Base-by-base conservation (phyloP, 2,888 invertebrate species). In the Rotaria macrura region DNA sequence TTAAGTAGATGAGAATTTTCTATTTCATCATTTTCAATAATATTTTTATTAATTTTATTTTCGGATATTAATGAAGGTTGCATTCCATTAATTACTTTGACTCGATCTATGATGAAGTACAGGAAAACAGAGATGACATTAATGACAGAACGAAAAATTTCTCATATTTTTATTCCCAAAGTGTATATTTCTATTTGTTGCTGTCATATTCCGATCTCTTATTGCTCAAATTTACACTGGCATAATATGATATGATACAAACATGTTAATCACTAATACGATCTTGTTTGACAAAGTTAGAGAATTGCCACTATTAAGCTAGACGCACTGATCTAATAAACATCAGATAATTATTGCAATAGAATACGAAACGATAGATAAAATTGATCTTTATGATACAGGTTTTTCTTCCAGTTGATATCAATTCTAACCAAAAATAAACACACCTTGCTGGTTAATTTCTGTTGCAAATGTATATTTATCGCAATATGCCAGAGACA, bases 31-130 rank as follows among this genome's bases (percentile, higher is more conserved):
- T 23, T 25, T n/a, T 79, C 79, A 79, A 5, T 40, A 14, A 14
- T 65, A 65, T 65, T 65, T 6, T 65, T 34, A 34, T 20, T 52
- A 52, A 23, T 52, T 23, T 52, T 20, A 38, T 34, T 29, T 29
- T 65, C 65, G 3, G 34, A 34, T 34, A 20, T 29, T 34, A 38
- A 34, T 65, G 65, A 20, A 43, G 79, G 79, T 43, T 43, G 43
- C 6, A 79, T n/a, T 12, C 79, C 79, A 79, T 79, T 79, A 79
- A 79, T 79, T n/a, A 79, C 34, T 79, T 79, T 79, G 12, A 79
- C 79, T 43, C 79, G 79, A 79, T 79, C 79, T 79, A 43, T 25
- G 23, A 38, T 40, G 43, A 74, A 65, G 29, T 65, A 10, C 14
- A 65, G 34, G 14, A 65, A 34, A 34, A 34, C 23, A 29, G n/a